Evolutionary conservation across 2,113 vertebrate genomes (phyloP).

Genomic region (Eleginops maclovinus): DNA sequence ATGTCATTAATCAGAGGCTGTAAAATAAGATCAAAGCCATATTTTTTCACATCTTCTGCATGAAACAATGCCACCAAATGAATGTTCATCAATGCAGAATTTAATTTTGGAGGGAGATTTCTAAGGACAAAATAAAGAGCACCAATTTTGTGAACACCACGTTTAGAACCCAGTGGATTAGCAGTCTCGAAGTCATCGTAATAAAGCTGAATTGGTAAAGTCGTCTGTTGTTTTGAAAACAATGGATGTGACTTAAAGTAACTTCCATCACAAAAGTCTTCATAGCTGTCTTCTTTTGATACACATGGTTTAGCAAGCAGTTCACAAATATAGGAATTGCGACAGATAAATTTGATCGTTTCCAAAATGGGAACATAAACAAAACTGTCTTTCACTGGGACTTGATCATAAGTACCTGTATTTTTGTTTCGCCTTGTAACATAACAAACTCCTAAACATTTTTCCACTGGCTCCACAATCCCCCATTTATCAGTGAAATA

Average conservation of each 20-base stretch:
- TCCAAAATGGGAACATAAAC: conserved; percentile 57
- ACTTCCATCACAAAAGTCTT: conserved; percentile 34
- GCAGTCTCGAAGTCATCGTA: too few species aligned
- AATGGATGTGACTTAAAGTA: conserved; percentile 35
- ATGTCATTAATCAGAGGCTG: conserved; percentile 39
- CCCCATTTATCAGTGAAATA: too few species aligned
- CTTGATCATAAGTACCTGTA: too few species aligned
- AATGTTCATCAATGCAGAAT: conserved; percentile 44
- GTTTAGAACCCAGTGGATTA: conserved; percentile 44
- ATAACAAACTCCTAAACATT: too few species aligned
- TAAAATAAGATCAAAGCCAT: conserved; percentile 50
- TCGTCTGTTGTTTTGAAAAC: conserved; percentile 34
- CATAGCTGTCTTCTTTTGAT: conserved; percentile 16
- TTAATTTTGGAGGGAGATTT: conserved; percentile 33
- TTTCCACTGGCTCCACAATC: too few species aligned
- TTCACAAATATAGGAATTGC: too few species aligned
- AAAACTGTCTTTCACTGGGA: too few species aligned
- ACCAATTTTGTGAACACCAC: conserved; percentile 35
- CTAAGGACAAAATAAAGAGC: conserved; percentile 44
- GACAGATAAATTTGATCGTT: too few species aligned
- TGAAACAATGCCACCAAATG: conserved; percentile 52
- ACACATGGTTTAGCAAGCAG: conserved; percentile 3
- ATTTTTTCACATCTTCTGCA: conserved; percentile 47
- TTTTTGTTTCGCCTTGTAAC: too few species aligned
- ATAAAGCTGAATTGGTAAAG: conserved; percentile 51